Evolutionary conservation across 2,797 vertebrate species (phyloP), one percentile per base, ranked within the genome.

Genomic region (Enteromius trimaculatus): DNA sequence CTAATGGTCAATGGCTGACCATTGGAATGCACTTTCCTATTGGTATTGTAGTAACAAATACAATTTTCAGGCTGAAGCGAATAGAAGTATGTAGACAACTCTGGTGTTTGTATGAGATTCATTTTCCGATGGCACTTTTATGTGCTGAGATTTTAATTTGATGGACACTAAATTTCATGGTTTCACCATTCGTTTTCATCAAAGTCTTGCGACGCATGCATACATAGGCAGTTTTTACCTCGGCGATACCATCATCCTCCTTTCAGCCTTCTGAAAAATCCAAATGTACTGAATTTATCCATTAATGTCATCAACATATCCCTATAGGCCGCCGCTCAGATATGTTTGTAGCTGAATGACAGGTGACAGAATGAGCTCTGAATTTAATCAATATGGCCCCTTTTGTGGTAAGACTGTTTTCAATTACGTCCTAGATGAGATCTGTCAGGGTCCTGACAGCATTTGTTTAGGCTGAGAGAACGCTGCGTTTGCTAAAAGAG

Each of bases 361-460:
- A 76, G 60, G 14, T 81, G 31, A 77, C 72, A 78, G 65, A 64
- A 34, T 2, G 39, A 49, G 65, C 53, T 51, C 42, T 71, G 42
- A 77, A 77, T 64, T n/a, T 82, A 68, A 79, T 83, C 77, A 68
- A 79, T 75, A 62, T 75, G 62, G 49, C 37, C 29, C 19, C 70
- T 58, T 66, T 65, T 82, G 69, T 66, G 65, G 53, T 29, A 29
- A 21, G 55, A 64, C 47, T 47, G n/a, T 21, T 65, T 77, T 86
- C 58, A 82, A 72, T 81, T 81, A 49, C 26, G 4, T 82, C 47
- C 66, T 58, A 55, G 75, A 58, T 72, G 80, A 79, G 75, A 68
- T 86, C 58, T 75, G 75, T 79, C 75, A 82, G n/a, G 80, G 31
- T 76, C 58, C 31, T 49, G 29, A 34, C 66, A 78, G 80, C 47